phyloP scores from a whole-genome alignment of 2,113 vertebrate species.

The Rhinogobius similis region DNA sequence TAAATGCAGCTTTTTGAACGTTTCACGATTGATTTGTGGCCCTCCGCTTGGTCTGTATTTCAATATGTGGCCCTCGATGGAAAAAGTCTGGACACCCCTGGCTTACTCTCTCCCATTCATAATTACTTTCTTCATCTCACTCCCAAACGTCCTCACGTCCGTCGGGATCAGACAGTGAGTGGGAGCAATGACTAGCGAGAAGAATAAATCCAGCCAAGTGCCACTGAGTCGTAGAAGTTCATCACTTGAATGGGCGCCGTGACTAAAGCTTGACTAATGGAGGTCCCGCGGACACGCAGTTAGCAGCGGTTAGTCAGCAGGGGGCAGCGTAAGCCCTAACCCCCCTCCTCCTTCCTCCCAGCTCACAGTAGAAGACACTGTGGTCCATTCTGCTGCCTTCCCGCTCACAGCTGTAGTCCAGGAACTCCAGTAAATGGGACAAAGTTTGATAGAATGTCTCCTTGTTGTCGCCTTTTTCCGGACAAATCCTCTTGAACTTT shows the following conservation, averaged over 20 bases:
- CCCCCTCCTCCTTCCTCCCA: background rate
- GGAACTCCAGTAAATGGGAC: background rate
- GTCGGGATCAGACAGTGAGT: background rate
- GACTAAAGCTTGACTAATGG: constrained; percentile 76
- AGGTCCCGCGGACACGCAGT: constrained; percentile 14
- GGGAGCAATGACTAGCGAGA: background rate
- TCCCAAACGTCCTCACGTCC: background rate
- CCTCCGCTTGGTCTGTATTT: no score
- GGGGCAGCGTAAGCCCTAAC: constrained; percentile 1
- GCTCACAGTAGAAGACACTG: constrained; percentile 53
- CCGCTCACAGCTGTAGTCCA: background rate
- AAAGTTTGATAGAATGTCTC: background rate
- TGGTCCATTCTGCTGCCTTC: constrained; percentile 54
- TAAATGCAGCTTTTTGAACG: no score
- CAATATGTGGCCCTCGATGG: no score
- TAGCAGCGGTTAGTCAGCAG: constrained; percentile 5
- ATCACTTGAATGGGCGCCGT: constrained; percentile 42
- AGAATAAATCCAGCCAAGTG: constrained; percentile 42
- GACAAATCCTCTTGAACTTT: constrained; percentile 1
- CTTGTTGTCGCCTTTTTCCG: constrained; percentile 3
- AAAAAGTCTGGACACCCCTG: no score
- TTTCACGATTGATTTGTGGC: no score
- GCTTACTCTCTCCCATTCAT: background rate
- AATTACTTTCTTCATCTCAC: background rate
- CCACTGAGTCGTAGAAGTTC: constrained; percentile 34